Evolutionary conservation across 2,113 vertebrate genomes (phyloP).

Genomic region (Strix aluco): DNA sequence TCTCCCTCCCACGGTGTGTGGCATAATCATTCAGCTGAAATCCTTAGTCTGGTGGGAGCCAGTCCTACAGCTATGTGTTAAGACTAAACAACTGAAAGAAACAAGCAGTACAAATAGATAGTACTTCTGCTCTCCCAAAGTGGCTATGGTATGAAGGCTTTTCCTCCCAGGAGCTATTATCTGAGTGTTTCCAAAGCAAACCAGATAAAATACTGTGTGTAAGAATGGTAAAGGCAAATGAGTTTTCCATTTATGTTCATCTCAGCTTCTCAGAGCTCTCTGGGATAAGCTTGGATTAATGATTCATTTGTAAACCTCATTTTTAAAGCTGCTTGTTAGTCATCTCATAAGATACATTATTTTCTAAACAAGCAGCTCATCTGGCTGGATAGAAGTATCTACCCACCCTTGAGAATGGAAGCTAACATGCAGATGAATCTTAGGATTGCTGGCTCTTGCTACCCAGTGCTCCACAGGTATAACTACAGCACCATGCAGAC

Average conservation of each 20-base stretch:
- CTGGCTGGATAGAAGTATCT: neutral
- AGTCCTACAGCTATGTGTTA: neutral
- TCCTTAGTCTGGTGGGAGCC: neutral
- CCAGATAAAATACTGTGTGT: conserved; percentile 2
- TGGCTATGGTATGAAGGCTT: neutral
- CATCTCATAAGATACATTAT: neutral
- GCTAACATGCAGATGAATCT: fast-evolving
- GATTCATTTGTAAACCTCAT: neutral
- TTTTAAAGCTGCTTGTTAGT: neutral
- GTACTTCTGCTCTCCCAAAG: conserved; percentile 13
- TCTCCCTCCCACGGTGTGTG: conserved; percentile 24
- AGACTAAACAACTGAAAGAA: conserved; percentile 36
- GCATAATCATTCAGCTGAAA: conserved; percentile 18
- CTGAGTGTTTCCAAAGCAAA: conserved; percentile 50
- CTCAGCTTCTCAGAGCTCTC: neutral
- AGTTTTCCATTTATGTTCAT: conserved; percentile 62
- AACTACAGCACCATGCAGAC: fast-evolving
- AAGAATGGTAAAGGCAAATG: neutral
- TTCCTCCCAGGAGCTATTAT: neutral
- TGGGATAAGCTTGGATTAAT: neutral
- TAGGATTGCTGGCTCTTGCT: neutral
- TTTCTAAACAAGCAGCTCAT: neutral
- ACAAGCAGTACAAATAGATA: neutral
- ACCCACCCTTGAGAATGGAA: neutral
- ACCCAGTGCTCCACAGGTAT: neutral